Conservation (phyloP, 2,113 vertebrate species). For the Bujurquina vittata region DNA sequence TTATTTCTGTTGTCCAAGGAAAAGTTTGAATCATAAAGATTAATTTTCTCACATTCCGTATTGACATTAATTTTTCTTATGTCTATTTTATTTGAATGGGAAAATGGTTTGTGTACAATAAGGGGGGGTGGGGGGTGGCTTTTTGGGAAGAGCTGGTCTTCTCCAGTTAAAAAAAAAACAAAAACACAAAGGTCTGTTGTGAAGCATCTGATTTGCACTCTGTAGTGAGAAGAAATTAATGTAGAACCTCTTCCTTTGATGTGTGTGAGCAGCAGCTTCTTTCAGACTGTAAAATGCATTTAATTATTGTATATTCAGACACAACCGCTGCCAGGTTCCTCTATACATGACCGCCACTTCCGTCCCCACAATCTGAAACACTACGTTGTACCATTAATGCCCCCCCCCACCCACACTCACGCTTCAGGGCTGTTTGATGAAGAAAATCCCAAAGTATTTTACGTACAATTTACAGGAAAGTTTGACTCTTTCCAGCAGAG, state of each 20-base stretch:
- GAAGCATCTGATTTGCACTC: slow-evolving; percentile 99
- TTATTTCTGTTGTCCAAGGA: slow-evolving; percentile 84
- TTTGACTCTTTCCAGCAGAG: slow-evolving; percentile 80
- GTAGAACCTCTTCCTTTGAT: slow-evolving; percentile 87
- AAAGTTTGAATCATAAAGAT: slow-evolving; percentile 86
- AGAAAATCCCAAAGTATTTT: slow-evolving; percentile 76
- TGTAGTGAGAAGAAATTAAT: slow-evolving; percentile 93
- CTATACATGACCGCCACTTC: slow-evolving; percentile 85
- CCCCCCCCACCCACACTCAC: neutral
- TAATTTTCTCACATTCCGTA: slow-evolving; percentile 95
- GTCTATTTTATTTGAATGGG: slow-evolving; percentile 83
- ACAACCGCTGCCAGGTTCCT: slow-evolving; percentile 81
- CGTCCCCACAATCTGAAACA: slow-evolving; percentile 87
- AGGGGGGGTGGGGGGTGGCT: slow-evolving; percentile 58
- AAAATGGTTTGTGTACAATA: slow-evolving; percentile 78
- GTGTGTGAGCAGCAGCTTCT: slow-evolving; percentile 94
- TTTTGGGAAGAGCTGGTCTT: slow-evolving; percentile 79
- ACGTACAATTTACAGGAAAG: slow-evolving; percentile 77
- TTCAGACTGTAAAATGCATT: slow-evolving; percentile 91
- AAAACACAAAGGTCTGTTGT: slow-evolving; percentile 84
- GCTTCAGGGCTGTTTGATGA: slow-evolving; percentile 68
- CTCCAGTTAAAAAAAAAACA: slow-evolving; percentile 74
- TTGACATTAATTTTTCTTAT: slow-evolving; percentile 83
- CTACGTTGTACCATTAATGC: slow-evolving; percentile 82
- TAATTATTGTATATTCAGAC: slow-evolving; percentile 92